phyloP scores from a whole-genome alignment of 1,140 invertebrate genomes.

The Druon quercuslanigerum region DNA sequence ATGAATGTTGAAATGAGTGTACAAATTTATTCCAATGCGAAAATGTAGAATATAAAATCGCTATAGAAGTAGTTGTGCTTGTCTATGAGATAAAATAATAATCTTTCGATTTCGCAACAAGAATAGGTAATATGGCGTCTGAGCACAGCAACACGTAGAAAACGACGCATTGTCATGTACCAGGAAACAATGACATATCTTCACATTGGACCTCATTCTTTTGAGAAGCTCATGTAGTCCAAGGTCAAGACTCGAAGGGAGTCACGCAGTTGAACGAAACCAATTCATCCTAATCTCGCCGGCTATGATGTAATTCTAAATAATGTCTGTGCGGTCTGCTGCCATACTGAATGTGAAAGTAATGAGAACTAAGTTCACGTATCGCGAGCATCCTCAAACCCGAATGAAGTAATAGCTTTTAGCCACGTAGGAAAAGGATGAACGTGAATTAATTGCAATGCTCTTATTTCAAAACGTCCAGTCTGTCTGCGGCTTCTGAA shows the following conservation, averaged over 20 bases:
- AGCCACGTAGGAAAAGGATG: conserved; percentile 45
- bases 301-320: conserved; percentile 39
- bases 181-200: neutral
- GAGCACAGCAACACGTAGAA: neutral
- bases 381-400: conserved; percentile 50
- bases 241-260: neutral
- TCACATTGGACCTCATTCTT: neutral
- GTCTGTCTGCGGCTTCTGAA: too few species aligned
- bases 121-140: neutral
- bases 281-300: conserved; percentile 35
- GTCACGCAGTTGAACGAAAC: neutral
- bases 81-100: neutral
- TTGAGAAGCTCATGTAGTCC: neutral
- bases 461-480: too few species aligned
- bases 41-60: too few species aligned
- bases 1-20: too few species aligned
- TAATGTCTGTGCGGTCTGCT: neutral
- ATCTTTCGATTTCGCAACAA: neutral
- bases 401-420: conserved; percentile 55
- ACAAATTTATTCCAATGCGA: too few species aligned
- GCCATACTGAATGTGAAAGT: conserved; percentile 52
- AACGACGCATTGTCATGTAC: neutral
- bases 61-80: too few species aligned
- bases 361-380: conserved; percentile 58
- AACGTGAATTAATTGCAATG: conserved; percentile 26